Conservation (phyloP, 1,140 invertebrate genomes). For the Chrysomallon squamiferum region DNA sequence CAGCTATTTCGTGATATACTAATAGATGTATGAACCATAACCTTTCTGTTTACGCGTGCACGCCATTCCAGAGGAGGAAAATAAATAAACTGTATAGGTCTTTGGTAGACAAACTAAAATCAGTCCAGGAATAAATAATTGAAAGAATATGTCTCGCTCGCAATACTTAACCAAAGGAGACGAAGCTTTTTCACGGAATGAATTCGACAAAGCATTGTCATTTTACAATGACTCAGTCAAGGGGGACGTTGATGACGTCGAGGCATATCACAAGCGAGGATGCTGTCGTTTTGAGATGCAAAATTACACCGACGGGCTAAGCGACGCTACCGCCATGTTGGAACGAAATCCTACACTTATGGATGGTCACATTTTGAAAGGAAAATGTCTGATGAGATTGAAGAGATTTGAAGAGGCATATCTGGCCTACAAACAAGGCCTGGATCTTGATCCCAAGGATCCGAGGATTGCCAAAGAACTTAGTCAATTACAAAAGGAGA, state of each 20-base stretch:
- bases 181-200: background rate
- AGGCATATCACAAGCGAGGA: slow-evolving; percentile 17
- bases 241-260: background rate
- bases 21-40: too few relatives aligned
- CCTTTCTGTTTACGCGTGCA: too few relatives aligned
- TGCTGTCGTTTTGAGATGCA: slow-evolving; percentile 15
- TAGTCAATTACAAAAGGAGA: slow-evolving; percentile 20
- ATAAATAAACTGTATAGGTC: too few relatives aligned
- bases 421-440: slow-evolving; percentile 19
- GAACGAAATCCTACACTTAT: slow-evolving; percentile 9
- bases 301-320: slow-evolving; percentile 17
- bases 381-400: slow-evolving; percentile 19
- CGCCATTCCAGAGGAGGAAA: too few relatives aligned
- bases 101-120: too few relatives aligned
- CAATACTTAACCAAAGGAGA: background rate
- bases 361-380: slow-evolving; percentile 21
- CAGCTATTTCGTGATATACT: too few relatives aligned
- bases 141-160: background rate
- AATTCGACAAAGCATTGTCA: background rate
- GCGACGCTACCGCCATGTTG: slow-evolving; percentile 18
- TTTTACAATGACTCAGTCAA: background rate
- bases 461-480: slow-evolving; percentile 19
- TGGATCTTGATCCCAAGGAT: slow-evolving; percentile 32
- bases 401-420: slow-evolving; percentile 27
- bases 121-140: too few relatives aligned